Base-by-base conservation (phyloP, 2,888 invertebrate species). In the Epirrita christyi region DNA sequence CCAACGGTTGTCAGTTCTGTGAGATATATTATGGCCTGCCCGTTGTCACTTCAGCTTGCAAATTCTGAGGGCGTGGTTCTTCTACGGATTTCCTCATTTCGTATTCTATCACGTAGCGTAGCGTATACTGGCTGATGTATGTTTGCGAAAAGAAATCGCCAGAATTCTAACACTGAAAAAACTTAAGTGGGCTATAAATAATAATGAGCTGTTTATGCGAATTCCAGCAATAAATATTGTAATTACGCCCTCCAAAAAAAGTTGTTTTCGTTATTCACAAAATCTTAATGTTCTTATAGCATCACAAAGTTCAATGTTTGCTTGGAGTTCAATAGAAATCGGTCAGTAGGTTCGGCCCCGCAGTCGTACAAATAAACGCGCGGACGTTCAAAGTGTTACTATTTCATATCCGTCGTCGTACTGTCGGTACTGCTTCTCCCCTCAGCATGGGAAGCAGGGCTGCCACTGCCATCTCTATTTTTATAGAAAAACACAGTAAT, bases 321-420 rank as follows among this genome's bases (percentile, higher is more conserved):
- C 45, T 44, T 36, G 9, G 55, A 53, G 61, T 55, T 56, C 49
- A 55, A 60, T 60, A 54, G 56, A 57, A 61, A 51, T 66, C 62
- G 59, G 64, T 55, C 62, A 56, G 56, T 55, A 45, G 60, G 50
- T 42, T 54, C 41, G 48, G 57, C 37, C 53, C 32, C 51, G 56
- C 59, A 60, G 52, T n/a, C n/a, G n/a, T 63, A 64, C 59, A 66
- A 62, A 66, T 61, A 64, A 61, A 57, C 54, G 37, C 13, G 32
- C 51, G 43, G 48, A 54, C 61, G 57, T 51, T 57, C 48, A 50
- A 53, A 56, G 56, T 60, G 60, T n/a, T n/a, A n/a, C 61, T 66
- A 64, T 64, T 60, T 62, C 59, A 62, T 56, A 52, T 59, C 47
- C 44, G 53, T 61, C 61, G 57, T 59, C 61, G 64, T 55, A 50